Base-by-base conservation (phyloP, 1,140 invertebrate genomes). In the Lysiphlebus fabarum region DNA sequence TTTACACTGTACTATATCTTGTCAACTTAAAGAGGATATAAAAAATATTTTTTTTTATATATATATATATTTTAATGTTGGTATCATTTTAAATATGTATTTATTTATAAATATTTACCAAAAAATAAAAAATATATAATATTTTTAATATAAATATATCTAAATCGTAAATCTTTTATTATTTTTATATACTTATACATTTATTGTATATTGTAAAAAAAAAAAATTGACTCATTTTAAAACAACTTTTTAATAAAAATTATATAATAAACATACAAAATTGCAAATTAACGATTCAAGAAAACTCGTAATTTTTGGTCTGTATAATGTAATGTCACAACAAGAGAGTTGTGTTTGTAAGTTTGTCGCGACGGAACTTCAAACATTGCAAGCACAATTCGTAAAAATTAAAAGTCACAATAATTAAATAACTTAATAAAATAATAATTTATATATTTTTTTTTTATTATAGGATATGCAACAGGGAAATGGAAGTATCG, bases 301-400 rank as follows among this genome's bases (percentile, higher is more conserved):
- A 62, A 66, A 72, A 73, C 76, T 70, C 74, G 74, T 80, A 79
- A 76, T 74, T 79, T 78, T 78, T 61, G 67, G 68, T 59, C 63
- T 65, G 76, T 68, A 80, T 80, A 80, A 78, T 80, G 77, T 69
- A 69, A 71, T 80, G 77, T 80, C 78, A 80, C 76, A 80, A 80
- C 77, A 80, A 67, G 63, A 63, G 67, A 66, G 63, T 70, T 67
- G 75, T 80, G 76, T 80, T 80, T 80, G 73, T 80, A 80, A 80
- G 77, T 77, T 78, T 71, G 70, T 67, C 68, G 69, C 69, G 78
- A 79, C 70, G 75, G 74, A 70, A 80, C 77, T 79, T 80, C 76
- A 80, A 80, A 80, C 77, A 80, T 78, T 68, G 69, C 72, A 62
- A 72, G 70, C 67, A 67, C 59, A 58, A 38, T 53, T 26, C 49